phyloP scores from a whole-genome alignment of 2,113 vertebrate species.

The Apus apus region DNA sequence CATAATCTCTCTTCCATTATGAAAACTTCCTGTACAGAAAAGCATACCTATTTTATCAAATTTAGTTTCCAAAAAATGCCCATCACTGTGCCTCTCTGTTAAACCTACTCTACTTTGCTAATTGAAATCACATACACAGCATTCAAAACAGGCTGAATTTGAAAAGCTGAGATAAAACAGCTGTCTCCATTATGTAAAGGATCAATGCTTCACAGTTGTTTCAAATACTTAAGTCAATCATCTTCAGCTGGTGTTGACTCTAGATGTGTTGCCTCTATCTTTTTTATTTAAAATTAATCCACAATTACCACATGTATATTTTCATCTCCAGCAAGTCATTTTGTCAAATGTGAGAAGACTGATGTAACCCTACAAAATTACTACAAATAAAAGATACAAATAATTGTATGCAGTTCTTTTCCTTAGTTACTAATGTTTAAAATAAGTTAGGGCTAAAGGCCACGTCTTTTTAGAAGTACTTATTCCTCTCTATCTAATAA shows the following conservation, averaged over 20 bases:
- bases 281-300: not conserved
- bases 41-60: not conserved
- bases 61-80: not conserved
- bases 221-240: not conserved
- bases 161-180: not conserved
- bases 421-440: not conserved
- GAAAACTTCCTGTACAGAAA: not conserved
- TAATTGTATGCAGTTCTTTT: not conserved
- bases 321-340: not conserved
- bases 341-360: not conserved
- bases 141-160: not conserved
- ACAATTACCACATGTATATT: not conserved
- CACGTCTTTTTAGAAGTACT: not conserved
- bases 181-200: not conserved
- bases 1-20: not conserved
- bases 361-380: not conserved
- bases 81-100: not conserved
- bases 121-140: not conserved
- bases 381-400: not conserved
- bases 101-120: not conserved
- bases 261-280: not conserved
- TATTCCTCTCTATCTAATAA: not conserved
- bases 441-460: not conserved
- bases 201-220: not conserved
- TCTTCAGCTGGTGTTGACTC: not conserved